Evolutionary conservation across 2,888 invertebrate genomes (phyloP), one percentile per base, ranked within the genome.

Genomic region (Tiphia femorata): DNA sequence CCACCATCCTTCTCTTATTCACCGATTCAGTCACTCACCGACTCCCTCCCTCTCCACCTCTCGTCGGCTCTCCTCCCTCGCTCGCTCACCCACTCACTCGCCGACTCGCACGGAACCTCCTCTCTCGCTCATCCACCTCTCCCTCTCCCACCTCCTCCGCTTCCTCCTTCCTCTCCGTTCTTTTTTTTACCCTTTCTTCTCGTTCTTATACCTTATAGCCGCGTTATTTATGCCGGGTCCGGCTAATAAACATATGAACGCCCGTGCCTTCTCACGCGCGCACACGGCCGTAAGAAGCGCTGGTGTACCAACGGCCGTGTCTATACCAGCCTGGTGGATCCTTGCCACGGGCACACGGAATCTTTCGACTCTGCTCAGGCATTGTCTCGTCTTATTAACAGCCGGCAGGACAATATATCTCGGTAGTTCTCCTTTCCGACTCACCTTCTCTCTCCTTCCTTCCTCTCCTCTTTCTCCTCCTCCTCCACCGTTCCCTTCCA

Each of bases 241-340:
- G 77, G 78, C 82, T 82, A 83, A 83, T 83, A 83, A 82, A 82
- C 82, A 83, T 82, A 82, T 83, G 82, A 82, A 81, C 82, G 80
- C 80, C 80, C 75, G 79, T 78, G 75, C 72, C 77, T 73, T 75
- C 73, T 77, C 79, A 73, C 78, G 72, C 75, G 73, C 75, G 73
- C 52, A 58, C 64, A 47, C 35, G 38, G 47, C 25, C 61, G 64
- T 58, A 61, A 56, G 63, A 61, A 62, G 37, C 23, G 7, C 4
- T 14, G 38, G 58, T 58, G 58, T 57, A 58, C 42, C 25, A 12
- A 57, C 42, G 21, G 37, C 14, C 42, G 29, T 19, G 23, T 35
- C 10, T 33, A 37, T 23, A 33, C 33, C 16, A 43, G 37, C 16
- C 14, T 35, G 52, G 51, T 43, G 63, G 47, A 47, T 58, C 43